Conservation (phyloP, 2,113 vertebrate species). For the Egretta garzetta region DNA sequence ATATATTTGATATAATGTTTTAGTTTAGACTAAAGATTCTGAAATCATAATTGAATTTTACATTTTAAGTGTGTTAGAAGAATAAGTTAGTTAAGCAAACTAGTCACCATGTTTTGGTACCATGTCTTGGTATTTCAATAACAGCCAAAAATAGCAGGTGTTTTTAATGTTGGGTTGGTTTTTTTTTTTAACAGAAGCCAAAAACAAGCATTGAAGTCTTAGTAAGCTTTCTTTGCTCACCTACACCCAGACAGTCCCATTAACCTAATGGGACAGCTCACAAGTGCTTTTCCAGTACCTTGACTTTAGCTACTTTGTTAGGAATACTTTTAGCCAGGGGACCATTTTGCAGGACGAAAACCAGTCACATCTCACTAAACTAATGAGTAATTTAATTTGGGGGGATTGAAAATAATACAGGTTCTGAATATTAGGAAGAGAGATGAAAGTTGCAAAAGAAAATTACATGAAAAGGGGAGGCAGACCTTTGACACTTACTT, state of each 20-base stretch:
- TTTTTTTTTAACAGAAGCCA: not conserved
- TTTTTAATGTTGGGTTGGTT: too few relatives aligned
- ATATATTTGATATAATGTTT: not conserved
- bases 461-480: not conserved
- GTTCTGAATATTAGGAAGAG: not conserved
- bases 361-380: accelerated
- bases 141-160: not conserved
- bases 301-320: not conserved
- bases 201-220: not conserved
- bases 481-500: constrained; percentile 77
- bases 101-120: not conserved
- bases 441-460: not conserved
- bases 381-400: not conserved
- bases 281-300: not conserved
- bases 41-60: not conserved
- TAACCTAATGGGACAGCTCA: not conserved
- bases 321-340: not conserved
- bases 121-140: not conserved
- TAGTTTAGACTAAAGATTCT: not conserved
- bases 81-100: not conserved
- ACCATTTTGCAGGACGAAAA: not conserved
- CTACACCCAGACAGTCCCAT: not conserved
- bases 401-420: not conserved
- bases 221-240: not conserved
- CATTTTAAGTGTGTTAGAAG: not conserved